Evolutionary conservation across 1,140 invertebrate species (phyloP), one percentile per base, ranked within the genome.

Genomic region (Leptinotarsa defecta): DNA sequence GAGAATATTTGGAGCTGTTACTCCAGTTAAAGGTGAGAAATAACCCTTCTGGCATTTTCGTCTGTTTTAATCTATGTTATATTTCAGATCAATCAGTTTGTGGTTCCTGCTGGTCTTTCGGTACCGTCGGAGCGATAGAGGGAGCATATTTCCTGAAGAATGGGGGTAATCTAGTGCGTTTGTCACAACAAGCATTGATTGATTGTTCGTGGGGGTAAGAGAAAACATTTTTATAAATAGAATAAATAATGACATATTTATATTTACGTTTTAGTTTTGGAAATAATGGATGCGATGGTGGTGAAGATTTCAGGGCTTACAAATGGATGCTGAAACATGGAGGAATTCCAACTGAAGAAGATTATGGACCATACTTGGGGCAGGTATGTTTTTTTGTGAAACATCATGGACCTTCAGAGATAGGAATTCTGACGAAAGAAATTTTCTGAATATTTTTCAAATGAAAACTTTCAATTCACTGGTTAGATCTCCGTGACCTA

Each of bases 71-170:
- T 74, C 17, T 67, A 65, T 61, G 19, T n/a, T n/a, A 19, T 52
- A 52, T 80, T 79, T 61, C 70, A 83, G 95, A 98, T 90, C 96
- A 98, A 88, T 96, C 94, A 0, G 94, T 98, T 71, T 99, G 97
- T 87, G 97, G 97, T 3, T 97, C 95, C 13, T 99, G 97, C 83
- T 98, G 96, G 96, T 95, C 94, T 82, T 98, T 98, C 88, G 96
- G 96, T 57, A 97, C 96, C 1, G 93, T 95, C 75, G 97, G 97
- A 19, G 90, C 96, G 0, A 91, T 99, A 70, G 97, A 99, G 88
- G 96, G 97, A 11, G 95, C 95, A 0, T 92, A 93, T 82, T 98
- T 96, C 84, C 84, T 95, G 27, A 93, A 95, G 85, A 94, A 92
- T 79, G 91, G 94, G 49, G 91, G 92, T 2, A 90, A 94, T 81